A percentile compares a stretch with the other conserved stretches of the same genome.
These are phyloP conservation scores for Adelosebastes latens DNA, from an alignment of 2,797 vertebrate genomes.

Conservation along the genomic window DNA sequence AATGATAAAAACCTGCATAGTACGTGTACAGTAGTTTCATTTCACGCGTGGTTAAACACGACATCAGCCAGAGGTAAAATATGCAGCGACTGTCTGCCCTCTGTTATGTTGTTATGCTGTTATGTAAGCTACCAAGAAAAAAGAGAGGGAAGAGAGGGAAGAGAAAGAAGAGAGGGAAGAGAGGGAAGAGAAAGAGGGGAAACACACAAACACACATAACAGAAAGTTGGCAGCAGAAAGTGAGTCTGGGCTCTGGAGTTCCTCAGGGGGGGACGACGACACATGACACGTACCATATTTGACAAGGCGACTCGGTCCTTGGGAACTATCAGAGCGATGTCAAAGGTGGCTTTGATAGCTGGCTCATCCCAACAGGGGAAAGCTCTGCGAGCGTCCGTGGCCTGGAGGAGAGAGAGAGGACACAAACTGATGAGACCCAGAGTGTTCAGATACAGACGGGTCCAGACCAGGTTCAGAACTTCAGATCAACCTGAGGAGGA, in stretches of 20 bases:
- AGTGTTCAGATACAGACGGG: not conserved
- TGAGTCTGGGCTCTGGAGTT: conserved; percentile 35
- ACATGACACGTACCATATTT: conserved; percentile 91
- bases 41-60: conserved; percentile 18
- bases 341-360: conserved; percentile 98
- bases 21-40: conserved; percentile 8
- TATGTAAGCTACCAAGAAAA: conserved; percentile 48
- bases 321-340: conserved; percentile 95
- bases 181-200: not conserved
- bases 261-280: conserved; percentile 28
- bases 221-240: conserved; percentile 15
- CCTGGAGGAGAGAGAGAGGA: conserved; percentile 75
- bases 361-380: conserved; percentile 99
- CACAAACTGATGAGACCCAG: not conserved
- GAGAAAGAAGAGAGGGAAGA: not conserved
- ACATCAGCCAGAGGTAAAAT: conserved; percentile 24
- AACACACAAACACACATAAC: conserved; percentile 8
- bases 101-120: conserved; percentile 20
- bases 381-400: conserved; percentile 96
- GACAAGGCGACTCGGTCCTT: conserved; percentile 98
- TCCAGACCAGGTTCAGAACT: not conserved
- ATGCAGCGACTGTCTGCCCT: conserved; percentile 24
- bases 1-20: not conserved
- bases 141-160: not conserved
- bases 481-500: not conserved